Percentiles rank a stretch among this genome's conserved stretches.
Evolutionary conservation across 2,113 vertebrate species (phyloP).

Genomic region (Numenius arquata): DNA sequence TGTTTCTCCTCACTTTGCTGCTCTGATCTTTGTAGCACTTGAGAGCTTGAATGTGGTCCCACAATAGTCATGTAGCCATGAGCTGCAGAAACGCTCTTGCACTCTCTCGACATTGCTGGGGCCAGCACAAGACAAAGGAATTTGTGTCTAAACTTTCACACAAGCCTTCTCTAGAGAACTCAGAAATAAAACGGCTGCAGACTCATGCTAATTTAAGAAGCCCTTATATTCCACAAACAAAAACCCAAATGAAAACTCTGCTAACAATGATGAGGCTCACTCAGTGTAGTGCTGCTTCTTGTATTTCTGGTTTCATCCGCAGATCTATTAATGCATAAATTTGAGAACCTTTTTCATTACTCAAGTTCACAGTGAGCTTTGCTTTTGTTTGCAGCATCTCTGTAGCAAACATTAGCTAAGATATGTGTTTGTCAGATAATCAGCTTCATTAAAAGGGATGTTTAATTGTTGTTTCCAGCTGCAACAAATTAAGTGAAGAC

Average conservation of each 20-base stretch:
- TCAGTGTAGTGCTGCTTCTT: neutral
- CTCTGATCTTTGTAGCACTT: neutral
- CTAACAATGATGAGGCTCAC: neutral
- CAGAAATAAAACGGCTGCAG: neutral
- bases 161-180: neutral
- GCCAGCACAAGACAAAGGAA: neutral
- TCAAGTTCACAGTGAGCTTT: neutral
- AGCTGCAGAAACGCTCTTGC: neutral
- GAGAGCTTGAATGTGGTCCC: neutral
- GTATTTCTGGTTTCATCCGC: neutral
- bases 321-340: neutral
- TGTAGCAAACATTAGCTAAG: neutral
- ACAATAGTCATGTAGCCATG: accelerated
- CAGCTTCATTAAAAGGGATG: neutral
- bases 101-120: neutral
- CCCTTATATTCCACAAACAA: neutral
- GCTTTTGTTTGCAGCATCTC: neutral
- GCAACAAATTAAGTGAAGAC: neutral
- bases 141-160: neutral
- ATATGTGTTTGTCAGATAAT: neutral
- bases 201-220: neutral
- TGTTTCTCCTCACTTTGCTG: neutral
- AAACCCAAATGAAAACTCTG: neutral
- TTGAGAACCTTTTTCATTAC: neutral
- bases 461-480: neutral